Evolutionary conservation across 1,140 invertebrate species (phyloP).

Genomic region (Bombus breviceps): DNA sequence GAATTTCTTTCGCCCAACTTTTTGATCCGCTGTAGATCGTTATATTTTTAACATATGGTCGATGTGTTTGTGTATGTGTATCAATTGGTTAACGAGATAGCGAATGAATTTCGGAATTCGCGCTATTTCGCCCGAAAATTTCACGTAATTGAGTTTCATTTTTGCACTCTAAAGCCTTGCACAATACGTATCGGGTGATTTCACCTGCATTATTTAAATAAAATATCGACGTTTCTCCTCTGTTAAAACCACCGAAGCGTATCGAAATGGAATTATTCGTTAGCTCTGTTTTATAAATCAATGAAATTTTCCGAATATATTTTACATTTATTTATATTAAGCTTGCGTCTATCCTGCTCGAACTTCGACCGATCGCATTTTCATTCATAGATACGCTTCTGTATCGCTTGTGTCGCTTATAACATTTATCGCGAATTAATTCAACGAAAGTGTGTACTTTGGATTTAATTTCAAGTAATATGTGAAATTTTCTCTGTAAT

Average conservation of each 20-base stretch:
- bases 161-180: background rate
- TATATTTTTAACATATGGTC: background rate
- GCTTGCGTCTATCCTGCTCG: background rate
- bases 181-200: background rate
- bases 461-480: background rate
- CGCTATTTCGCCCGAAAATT: background rate
- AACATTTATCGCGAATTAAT: too few relatives aligned
- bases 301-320: background rate
- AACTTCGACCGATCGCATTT: background rate
- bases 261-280: background rate
- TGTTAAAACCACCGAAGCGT: background rate
- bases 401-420: too few relatives aligned
- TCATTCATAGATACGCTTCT: too few relatives aligned
- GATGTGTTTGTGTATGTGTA: background rate
- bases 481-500: background rate
- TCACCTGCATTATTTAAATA: background rate
- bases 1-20: background rate
- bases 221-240: background rate
- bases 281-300: background rate
- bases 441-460: too few relatives aligned
- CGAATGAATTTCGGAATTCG: background rate
- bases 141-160: background rate
- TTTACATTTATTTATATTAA: background rate
- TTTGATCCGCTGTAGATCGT: background rate
- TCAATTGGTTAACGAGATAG: background rate